Base-by-base conservation (phyloP, 2,888 invertebrate species). In the Listrodromus nycthemerus region DNA sequence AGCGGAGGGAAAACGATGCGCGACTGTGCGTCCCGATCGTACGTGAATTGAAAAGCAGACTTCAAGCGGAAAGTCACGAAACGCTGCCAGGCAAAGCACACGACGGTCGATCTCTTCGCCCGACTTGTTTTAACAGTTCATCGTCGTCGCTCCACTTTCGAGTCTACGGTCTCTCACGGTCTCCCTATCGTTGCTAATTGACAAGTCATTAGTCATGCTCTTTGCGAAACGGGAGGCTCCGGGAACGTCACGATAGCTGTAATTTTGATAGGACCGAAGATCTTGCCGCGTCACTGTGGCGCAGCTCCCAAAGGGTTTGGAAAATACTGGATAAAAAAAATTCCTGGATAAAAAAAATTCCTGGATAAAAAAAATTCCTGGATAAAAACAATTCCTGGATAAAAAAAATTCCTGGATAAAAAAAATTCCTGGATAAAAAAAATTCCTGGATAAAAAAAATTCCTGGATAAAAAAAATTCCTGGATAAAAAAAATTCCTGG, bases 111-210 rank as follows among this genome's bases (percentile, higher is more conserved):
- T 13, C 24, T 13, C 55, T 55, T 55, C 13, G 55, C 55, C 21
- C 55, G 24, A 69, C 61, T 69, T 69, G 58, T 77, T 45, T 61
- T 45, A 77, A 77, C 41, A 13, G 24, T 55, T 55, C 55, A 55
- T 24, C 13, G 4, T 3, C 55, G 52, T 21, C 52, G 55, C 24
- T 55, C 55, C 24, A 55, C 3, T 55, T 55, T 21, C 55, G 55
- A 4, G 55, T 24, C 55, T 13, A 10, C 13, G 21, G 8, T 24
- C 55, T 13, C 55, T 24, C 55, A 0, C 24, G 55, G 24, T 24
- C 10, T 55, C 4, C 55, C 55, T 55, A 55, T 55, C 55, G 24
- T 24, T 24, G 4, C 55, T 55, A 55, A 55, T 55, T 55, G 55
- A 13, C 55, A 10, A 24, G 55, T 24, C 3, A 55, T 55, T 55